Evolutionary conservation across 2,888 invertebrate genomes (phyloP).

Genomic region (Exephanes ischioxanthus): DNA sequence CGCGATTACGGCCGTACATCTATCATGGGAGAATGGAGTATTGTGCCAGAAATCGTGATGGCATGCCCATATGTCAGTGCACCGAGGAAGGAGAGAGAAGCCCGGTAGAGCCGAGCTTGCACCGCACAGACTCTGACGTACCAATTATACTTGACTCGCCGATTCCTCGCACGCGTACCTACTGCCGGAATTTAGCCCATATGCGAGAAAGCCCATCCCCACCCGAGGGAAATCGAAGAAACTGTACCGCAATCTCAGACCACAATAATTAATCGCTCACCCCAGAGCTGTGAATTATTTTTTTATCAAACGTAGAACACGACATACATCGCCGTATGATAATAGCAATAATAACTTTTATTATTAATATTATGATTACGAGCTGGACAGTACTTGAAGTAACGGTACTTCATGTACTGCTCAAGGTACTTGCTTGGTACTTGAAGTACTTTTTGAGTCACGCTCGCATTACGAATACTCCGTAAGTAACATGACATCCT

Average conservation of each 20-base stretch:
- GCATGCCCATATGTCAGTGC: constrained; percentile 75
- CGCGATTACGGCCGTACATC: constrained; percentile 80
- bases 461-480: too few relatives aligned
- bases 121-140: constrained; percentile 70
- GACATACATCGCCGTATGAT: too few relatives aligned
- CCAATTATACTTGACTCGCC: constrained; percentile 76
- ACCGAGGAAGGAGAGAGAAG: constrained; percentile 13
- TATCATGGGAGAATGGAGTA: constrained; percentile 81
- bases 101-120: constrained; percentile 22
- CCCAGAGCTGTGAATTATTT: background rate
- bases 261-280: constrained; percentile 46
- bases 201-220: constrained; percentile 18
- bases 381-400: too few relatives aligned
- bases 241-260: constrained; percentile 18
- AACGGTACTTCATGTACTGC: too few relatives aligned
- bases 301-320: background rate
- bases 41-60: constrained; percentile 82
- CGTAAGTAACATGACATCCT: too few relatives aligned
- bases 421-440: too few relatives aligned
- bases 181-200: constrained; percentile 41
- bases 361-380: too few relatives aligned
- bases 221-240: constrained; percentile 39
- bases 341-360: too few relatives aligned
- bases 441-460: too few relatives aligned
- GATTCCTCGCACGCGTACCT: constrained; percentile 56